A percentile compares a stretch with the other conserved stretches of the same genome.
These are phyloP conservation scores for Philhelius pedissequus DNA, from an alignment of 2,888 invertebrate genomes.

Conservation along the genomic window DNA sequence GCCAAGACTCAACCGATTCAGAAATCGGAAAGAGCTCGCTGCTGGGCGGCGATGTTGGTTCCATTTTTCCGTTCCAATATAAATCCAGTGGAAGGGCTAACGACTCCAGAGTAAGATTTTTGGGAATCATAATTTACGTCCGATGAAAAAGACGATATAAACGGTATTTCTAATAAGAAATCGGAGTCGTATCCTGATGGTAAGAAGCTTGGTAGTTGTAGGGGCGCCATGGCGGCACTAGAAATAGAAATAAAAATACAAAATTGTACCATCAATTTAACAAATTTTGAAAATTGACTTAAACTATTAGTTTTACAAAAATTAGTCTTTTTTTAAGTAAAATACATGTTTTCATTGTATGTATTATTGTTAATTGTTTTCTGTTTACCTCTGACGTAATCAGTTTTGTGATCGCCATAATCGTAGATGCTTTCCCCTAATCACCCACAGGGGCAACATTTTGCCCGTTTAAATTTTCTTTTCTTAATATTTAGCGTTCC, in stretches of 20 bases:
- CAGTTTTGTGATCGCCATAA: too few relatives aligned
- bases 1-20: constrained; percentile 71
- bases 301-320: too few relatives aligned
- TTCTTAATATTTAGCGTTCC: too few relatives aligned
- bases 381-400: too few relatives aligned
- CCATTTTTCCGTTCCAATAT: constrained; percentile 77
- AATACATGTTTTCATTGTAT: too few relatives aligned
- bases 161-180: constrained; percentile 57
- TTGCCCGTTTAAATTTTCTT: too few relatives aligned
- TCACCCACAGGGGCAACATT: too few relatives aligned
- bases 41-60: constrained; percentile 76
- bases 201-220: constrained; percentile 83
- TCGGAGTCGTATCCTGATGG: constrained; percentile 82
- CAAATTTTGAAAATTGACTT: not conserved
- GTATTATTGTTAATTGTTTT: too few relatives aligned
- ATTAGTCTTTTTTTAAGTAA: too few relatives aligned
- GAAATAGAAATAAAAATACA: not conserved
- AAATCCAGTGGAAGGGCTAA: constrained; percentile 76
- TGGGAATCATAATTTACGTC: constrained; percentile 64
- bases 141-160: constrained; percentile 61
- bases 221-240: constrained; percentile 91
- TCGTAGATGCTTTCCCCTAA: too few relatives aligned
- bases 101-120: constrained; percentile 75
- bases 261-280: not conserved
- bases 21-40: constrained; percentile 75